Evolutionary conservation across 2,113 vertebrate genomes (phyloP).

Genomic region (Campylorhamphus procurvoides): DNA sequence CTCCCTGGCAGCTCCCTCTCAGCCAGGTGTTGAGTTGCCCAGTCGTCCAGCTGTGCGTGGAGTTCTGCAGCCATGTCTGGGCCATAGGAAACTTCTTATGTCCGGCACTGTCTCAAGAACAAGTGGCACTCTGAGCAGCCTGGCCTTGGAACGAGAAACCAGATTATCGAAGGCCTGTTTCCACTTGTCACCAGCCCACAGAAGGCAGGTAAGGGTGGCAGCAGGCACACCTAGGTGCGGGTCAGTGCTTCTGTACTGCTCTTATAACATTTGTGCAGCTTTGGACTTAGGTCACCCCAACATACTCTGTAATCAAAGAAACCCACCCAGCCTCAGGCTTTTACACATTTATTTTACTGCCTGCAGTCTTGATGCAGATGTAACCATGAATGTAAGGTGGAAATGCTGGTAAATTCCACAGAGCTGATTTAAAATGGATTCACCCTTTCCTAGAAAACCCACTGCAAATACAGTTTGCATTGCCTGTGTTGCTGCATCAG

Average conservation of each 20-base stretch:
- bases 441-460: not conserved
- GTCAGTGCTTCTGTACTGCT: not conserved
- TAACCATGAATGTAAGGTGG: not conserved
- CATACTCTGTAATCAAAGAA: rapidly evolving
- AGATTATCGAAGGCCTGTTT: not conserved
- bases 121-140: not conserved
- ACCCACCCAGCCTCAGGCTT: not conserved
- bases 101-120: not conserved
- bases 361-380: rapidly evolving
- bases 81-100: not conserved
- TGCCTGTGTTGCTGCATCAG: not conserved
- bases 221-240: not conserved
- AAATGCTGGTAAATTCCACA: not conserved
- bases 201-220: not conserved
- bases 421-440: not conserved
- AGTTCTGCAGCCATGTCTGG: not conserved
- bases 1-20: not conserved
- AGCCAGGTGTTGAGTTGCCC: not conserved
- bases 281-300: not conserved
- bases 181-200: not conserved
- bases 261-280: rapidly evolving
- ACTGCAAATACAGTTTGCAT: not conserved
- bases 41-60: not conserved
- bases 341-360: not conserved
- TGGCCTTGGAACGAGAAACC: not conserved